phyloP scores from a whole-genome alignment of 2,797 vertebrate species.

The Clarias pachynema region DNA sequence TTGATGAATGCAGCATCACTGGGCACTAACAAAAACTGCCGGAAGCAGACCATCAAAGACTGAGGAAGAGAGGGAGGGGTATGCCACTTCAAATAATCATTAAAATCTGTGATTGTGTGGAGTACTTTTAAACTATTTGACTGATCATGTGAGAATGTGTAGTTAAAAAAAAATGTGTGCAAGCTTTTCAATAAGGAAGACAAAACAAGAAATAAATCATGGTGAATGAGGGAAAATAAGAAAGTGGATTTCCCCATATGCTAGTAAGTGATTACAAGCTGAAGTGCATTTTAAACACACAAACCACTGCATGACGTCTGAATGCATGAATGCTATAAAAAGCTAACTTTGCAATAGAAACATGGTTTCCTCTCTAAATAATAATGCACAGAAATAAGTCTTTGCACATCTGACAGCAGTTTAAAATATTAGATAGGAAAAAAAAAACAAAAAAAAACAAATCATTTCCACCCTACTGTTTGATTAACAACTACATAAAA shows the following conservation, averaged over 20 bases:
- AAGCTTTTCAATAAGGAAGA: not conserved
- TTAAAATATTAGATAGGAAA: not conserved
- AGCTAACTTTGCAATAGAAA: constrained; percentile 51
- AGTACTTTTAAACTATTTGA: constrained; percentile 18
- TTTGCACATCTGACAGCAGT: not conserved
- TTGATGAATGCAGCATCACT: constrained; percentile 57
- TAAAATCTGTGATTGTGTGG: constrained; percentile 43
- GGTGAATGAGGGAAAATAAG: not conserved
- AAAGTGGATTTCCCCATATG: constrained; percentile 40
- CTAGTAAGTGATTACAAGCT: constrained; percentile 51
- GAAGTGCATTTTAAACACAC: constrained; percentile 52
- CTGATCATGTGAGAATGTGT: not conserved
- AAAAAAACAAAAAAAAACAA: not conserved
- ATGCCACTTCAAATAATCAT: constrained; percentile 52
- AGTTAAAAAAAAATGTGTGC: not conserved
- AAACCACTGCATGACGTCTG: constrained; percentile 46
- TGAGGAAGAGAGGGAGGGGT: constrained; percentile 22
- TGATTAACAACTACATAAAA: not conserved
- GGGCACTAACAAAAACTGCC: constrained; percentile 48
- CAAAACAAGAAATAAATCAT: constrained; percentile 1
- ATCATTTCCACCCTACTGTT: not conserved
- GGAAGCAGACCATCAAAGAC: constrained; percentile 31
- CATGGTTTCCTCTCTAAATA: not conserved
- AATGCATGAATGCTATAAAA: constrained; percentile 45
- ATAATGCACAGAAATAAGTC: not conserved